Conservation (phyloP, 37 sponge, comb jelly and placozoan genomes). For the Axinella damicornis region DNA sequence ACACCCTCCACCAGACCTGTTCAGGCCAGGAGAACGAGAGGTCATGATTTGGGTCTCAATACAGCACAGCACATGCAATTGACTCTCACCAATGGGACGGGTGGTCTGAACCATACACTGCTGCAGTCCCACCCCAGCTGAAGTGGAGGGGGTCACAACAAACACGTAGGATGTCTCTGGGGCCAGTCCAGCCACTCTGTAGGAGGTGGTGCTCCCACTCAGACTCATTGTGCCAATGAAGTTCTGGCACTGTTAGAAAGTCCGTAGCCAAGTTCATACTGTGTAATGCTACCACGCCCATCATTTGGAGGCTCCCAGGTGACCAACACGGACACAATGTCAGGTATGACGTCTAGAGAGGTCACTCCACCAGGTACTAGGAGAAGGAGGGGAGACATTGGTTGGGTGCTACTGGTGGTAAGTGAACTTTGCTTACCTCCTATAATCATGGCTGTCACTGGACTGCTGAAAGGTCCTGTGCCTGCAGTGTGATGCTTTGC, state of each 20-base stretch:
- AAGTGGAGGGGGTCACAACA: background rate
- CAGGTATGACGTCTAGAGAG: background rate
- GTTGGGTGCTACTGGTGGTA: background rate
- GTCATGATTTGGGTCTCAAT: background rate
- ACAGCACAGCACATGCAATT: no score
- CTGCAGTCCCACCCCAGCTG: background rate
- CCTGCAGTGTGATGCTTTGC: slow-evolving; percentile 15
- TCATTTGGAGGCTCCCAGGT: slow-evolving; percentile 36
- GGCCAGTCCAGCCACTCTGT: slow-evolving; percentile 11
- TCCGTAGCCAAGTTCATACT: slow-evolving; percentile 23
- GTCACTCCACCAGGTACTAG: slow-evolving; percentile 30
- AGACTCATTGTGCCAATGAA: background rate
- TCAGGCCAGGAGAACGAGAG: background rate
- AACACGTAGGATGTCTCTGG: slow-evolving; percentile 10
- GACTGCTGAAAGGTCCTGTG: slow-evolving; percentile 11
- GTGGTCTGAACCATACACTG: background rate
- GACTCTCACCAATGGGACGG: slow-evolving; percentile 1
- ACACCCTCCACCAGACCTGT: slow-evolving; percentile 32
- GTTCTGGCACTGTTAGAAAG: background rate
- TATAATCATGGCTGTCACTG: background rate
- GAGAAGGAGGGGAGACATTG: background rate
- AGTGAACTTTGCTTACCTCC: slow-evolving; percentile 29
- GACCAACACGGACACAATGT: slow-evolving; percentile 30
- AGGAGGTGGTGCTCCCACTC: background rate
- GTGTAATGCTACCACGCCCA: slow-evolving; percentile 17